Base-by-base conservation (phyloP, 2,113 vertebrate genomes). In the Notarius quadriscutis region DNA sequence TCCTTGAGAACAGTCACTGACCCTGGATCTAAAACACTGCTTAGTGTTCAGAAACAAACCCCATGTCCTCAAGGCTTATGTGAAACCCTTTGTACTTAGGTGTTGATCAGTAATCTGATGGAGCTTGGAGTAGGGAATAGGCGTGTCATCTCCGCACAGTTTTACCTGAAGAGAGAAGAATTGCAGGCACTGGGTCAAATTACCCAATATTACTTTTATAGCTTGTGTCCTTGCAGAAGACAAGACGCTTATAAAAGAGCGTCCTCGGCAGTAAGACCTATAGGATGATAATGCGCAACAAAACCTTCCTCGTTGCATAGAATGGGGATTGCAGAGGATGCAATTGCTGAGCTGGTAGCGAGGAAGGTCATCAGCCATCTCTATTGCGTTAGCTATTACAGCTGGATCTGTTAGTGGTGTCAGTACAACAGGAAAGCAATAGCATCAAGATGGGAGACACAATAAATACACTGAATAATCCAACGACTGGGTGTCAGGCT, bases 121-220 rank as follows among this genome's bases (percentile, higher is more conserved):
- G 48, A 63, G 71, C 20, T 41, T 65, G 48, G 20, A 77, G 60
- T 53, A 63, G 48, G 71, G 67, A 84, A 87, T 84, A 63, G 81
- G 86, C 34, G 58, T 83, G 81, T 87, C 71, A 83, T 65, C 81
- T 60, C 67, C 58, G 77, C 53, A 50, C n/a, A 2, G 34, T 72
- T 71, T 75, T 87, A 75, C 80, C 71, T 81, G 85, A 78, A 57
- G 50, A 57, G 75, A 9, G 51, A 77, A 75, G 85, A 92, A 86
- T 78, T 88, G 88, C 89, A 89, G 89, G 88, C 80, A 25, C 53
- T 89, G 22, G 86, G 89, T 92, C 84, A 92, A 91, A 93, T 93
- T 92, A 93, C 91, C 92, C 92, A 90, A 93, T 91, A 93, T 93
- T 94, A 92, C 90, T 94, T 90, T 90, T 93, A 92, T 91, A 88